Percentiles rank a stretch among this genome's conserved stretches.
Evolutionary conservation across 2,797 vertebrate species (phyloP).

Genomic region (Macropodus opercularis): DNA sequence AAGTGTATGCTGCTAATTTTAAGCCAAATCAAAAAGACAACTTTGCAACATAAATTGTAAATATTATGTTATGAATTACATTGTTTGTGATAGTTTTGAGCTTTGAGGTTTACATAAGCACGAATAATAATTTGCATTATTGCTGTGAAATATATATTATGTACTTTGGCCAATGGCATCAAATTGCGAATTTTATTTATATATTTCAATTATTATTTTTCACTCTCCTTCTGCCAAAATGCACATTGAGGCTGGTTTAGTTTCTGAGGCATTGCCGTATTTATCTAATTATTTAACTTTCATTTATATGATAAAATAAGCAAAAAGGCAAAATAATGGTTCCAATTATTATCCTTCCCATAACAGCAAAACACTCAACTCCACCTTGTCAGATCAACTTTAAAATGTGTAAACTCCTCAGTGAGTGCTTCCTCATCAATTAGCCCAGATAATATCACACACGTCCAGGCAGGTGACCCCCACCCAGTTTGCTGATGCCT

Average conservation of each 20-base stretch:
- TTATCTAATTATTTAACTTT: not conserved
- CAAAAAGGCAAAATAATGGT: not conserved
- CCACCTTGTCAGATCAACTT: constrained; percentile 25
- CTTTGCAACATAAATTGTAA: not conserved
- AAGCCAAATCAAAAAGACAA: too few relatives aligned
- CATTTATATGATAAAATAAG: not conserved
- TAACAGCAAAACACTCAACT: not conserved
- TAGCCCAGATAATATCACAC: constrained; percentile 66
- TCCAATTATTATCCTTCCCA: not conserved
- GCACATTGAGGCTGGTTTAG: too few relatives aligned
- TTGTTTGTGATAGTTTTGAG: not conserved
- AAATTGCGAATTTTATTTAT: too few relatives aligned
- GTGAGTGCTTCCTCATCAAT: constrained; percentile 51
- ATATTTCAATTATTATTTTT: too few relatives aligned
- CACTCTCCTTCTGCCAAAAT: too few relatives aligned
- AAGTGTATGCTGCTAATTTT: too few relatives aligned
- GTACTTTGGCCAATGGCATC: not conserved
- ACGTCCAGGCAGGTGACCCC: constrained; percentile 60
- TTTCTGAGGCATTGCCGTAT: not conserved
- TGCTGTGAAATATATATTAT: not conserved
- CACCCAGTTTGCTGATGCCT: constrained; percentile 70
- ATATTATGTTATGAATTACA: not conserved
- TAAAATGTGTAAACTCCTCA: constrained; percentile 20
- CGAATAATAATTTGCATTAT: too few relatives aligned
- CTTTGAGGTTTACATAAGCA: too few relatives aligned